phyloP scores from a whole-genome alignment of 2,888 invertebrate genomes.

The Stenchaetothrips biformis region DNA sequence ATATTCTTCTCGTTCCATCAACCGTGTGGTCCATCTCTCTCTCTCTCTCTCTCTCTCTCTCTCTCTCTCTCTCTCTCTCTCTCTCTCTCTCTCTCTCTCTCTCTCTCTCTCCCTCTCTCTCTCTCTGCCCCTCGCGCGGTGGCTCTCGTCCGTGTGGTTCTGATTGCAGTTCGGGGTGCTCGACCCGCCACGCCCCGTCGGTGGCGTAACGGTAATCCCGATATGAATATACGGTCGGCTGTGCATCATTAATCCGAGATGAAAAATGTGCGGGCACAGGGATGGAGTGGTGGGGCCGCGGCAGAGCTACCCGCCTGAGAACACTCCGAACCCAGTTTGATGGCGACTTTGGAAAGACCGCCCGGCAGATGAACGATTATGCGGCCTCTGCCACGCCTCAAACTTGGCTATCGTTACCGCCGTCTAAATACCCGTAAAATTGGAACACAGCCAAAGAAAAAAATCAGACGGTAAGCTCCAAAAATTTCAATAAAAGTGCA shows the following conservation, averaged over 20 bases:
- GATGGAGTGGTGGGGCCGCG: not conserved
- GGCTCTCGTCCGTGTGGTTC: too few species aligned
- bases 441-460: not conserved
- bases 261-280: not conserved
- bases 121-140: not conserved
- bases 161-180: too few species aligned
- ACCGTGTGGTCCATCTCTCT: not conserved
- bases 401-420: not conserved
- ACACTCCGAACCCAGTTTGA: not conserved
- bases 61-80: not conserved
- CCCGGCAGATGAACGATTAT: not conserved
- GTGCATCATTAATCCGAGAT: not conserved
- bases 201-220: not conserved
- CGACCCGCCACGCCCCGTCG: not conserved
- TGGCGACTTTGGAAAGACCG: not conserved
- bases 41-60: not conserved
- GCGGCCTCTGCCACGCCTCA: not conserved
- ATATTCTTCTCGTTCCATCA: not conserved
- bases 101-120: conserved; percentile 6
- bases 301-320: not conserved
- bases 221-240: not conserved
- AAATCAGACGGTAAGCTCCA: too few species aligned
- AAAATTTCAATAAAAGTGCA: too few species aligned
- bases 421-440: conserved; percentile 3
- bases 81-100: not conserved